These are phyloP conservation scores for Metridium senile DNA, from an alignment of 92 coral and sea anemone species.

Conservation along the genomic window DNA sequence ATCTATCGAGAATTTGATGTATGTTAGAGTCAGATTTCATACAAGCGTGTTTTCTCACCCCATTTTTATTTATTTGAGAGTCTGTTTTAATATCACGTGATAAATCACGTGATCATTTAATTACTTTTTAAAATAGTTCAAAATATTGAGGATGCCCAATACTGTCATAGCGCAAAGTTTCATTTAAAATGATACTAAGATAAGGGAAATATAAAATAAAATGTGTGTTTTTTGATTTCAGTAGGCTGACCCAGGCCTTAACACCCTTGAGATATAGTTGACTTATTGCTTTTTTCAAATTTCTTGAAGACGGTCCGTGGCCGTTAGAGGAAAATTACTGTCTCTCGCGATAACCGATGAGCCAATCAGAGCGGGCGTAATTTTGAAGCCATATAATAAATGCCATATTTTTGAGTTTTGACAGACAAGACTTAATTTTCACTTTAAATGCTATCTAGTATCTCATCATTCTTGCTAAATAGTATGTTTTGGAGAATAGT, in stretches of 20 bases:
- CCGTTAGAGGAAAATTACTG: no score
- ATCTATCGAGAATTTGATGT: background rate
- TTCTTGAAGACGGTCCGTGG: no score
- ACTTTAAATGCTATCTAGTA: no score
- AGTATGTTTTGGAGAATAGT: no score
- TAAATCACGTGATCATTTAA: background rate
- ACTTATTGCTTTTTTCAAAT: no score
- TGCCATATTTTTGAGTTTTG: no score
- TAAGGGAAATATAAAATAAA: slow-evolving; percentile 5
- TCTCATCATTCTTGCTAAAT: no score
- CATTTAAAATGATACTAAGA: background rate
- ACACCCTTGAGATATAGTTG: slow-evolving; percentile 26
- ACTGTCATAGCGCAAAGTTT: slow-evolving; percentile 15
- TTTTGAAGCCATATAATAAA: no score
- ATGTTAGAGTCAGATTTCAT: background rate
- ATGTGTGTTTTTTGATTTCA: background rate
- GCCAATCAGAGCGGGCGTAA: no score
- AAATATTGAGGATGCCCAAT: slow-evolving; percentile 1
- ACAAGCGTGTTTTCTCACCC: background rate
- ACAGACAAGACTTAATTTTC: no score
- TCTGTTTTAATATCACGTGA: slow-evolving; percentile 11
- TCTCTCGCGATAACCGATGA: no score
- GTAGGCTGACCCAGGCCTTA: slow-evolving; percentile 29
- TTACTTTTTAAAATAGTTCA: background rate
- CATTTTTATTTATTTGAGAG: background rate